Conservation (phyloP, 2,113 vertebrate species). For the Centropus unirufus region DNA sequence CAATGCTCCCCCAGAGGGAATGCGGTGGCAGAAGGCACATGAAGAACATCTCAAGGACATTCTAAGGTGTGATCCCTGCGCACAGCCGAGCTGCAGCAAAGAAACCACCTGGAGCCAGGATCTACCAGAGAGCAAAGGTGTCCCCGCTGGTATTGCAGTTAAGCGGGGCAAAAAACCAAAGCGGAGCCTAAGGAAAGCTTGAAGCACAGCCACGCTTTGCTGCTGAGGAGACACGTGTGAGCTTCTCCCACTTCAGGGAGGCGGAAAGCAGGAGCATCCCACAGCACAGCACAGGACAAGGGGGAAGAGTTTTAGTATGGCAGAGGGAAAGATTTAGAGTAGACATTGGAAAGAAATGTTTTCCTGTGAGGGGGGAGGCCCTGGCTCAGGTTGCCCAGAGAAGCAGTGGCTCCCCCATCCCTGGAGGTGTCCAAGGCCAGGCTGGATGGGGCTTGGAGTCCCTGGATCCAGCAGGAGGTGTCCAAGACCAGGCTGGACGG, state of each 20-base stretch:
- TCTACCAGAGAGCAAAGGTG: not conserved
- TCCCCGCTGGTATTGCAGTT: not conserved
- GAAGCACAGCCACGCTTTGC: accelerated
- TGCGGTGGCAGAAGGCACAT: accelerated
- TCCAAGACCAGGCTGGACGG: no score
- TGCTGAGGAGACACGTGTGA: not conserved
- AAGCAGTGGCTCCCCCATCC: no score
- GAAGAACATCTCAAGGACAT: not conserved
- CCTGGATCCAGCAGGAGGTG: no score
- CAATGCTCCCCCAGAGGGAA: not conserved
- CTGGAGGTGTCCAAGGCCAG: no score
- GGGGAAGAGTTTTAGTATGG: no score
- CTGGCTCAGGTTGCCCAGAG: no score
- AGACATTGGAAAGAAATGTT: no score
- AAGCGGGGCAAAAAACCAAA: not conserved
- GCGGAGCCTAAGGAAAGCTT: not conserved
- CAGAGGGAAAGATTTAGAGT: no score
- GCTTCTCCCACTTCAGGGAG: not conserved
- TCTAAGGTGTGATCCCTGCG: not conserved
- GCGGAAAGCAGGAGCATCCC: not conserved
- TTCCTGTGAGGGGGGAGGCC: no score
- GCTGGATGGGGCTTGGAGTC: no score
- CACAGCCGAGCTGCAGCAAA: not conserved
- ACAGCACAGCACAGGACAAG: no score
- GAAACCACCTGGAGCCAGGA: not conserved